phyloP scores from a whole-genome alignment of 2,113 vertebrate genomes.

The Sisor rabdophorus region DNA sequence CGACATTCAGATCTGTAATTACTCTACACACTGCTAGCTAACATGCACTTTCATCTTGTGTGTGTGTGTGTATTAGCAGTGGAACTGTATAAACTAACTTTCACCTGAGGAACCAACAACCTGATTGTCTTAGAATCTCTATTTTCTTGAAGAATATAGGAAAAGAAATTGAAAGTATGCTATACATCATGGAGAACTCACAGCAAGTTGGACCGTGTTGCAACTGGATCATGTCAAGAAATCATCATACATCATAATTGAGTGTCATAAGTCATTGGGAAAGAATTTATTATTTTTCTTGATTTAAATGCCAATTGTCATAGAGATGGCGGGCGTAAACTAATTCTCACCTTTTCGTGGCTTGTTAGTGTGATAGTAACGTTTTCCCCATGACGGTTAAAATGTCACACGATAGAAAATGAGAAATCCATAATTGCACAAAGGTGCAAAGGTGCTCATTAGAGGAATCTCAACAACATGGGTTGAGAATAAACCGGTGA shows the following conservation, averaged over 20 bases:
- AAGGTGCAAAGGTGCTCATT: background rate
- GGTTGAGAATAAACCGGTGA: background rate
- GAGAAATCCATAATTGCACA: background rate
- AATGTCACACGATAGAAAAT: constrained; percentile 8
- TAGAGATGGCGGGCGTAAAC: background rate
- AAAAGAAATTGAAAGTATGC: too few species aligned
- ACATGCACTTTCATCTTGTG: background rate
- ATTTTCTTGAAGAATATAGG: too few species aligned
- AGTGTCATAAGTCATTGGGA: background rate
- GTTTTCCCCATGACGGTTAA: background rate
- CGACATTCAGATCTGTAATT: constrained; percentile 18
- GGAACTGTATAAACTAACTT: too few species aligned
- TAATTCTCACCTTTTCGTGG: background rate
- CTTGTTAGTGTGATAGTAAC: background rate
- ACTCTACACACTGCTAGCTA: background rate
- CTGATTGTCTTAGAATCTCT: too few species aligned
- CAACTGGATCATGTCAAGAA: too few species aligned
- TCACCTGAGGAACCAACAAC: too few species aligned
- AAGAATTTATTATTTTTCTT: background rate
- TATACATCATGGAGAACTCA: too few species aligned
- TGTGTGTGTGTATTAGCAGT: background rate
- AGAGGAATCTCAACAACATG: background rate
- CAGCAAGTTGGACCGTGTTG: too few species aligned
- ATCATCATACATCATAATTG: too few species aligned
- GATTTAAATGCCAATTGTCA: constrained; percentile 9